These are phyloP conservation scores for Heliconius cydno DNA, from an alignment of 2,888 invertebrate species.

Conservation along the genomic window DNA sequence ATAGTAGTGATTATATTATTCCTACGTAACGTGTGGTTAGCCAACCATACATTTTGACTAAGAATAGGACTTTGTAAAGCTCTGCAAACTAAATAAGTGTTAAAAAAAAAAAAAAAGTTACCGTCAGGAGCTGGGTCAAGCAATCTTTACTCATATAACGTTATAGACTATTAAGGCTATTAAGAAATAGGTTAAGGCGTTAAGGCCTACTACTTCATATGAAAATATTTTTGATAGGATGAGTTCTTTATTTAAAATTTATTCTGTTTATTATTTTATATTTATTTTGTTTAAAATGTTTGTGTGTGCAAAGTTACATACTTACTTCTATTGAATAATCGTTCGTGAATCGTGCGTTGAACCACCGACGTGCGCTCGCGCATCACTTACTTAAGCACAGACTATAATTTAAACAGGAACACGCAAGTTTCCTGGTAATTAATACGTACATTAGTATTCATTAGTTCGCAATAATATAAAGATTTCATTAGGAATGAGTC, in stretches of 20 bases:
- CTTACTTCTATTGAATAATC: conserved; percentile 42
- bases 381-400: conserved; percentile 43
- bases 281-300: conserved; percentile 28
- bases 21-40: too few species aligned
- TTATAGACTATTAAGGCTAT: too few species aligned
- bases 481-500: conserved; percentile 41
- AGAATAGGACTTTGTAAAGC: too few species aligned
- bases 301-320: conserved; percentile 34
- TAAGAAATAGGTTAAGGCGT: too few species aligned
- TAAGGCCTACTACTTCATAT: not conserved
- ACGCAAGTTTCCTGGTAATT: conserved; percentile 50
- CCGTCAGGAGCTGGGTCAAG: too few species aligned
- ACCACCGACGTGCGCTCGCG: conserved; percentile 46
- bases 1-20: too few species aligned
- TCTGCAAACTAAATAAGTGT: too few species aligned
- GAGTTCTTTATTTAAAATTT: not conserved
- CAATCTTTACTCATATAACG: too few species aligned
- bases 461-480: conserved; percentile 43
- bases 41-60: too few species aligned
- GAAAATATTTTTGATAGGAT: not conserved
- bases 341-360: conserved; percentile 53
- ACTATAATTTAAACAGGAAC: conserved; percentile 45
- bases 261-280: not conserved
- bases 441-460: conserved; percentile 47
- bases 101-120: too few species aligned